Base-by-base conservation (phyloP, 1,140 invertebrate genomes). In the Heterodera schachtii region DNA sequence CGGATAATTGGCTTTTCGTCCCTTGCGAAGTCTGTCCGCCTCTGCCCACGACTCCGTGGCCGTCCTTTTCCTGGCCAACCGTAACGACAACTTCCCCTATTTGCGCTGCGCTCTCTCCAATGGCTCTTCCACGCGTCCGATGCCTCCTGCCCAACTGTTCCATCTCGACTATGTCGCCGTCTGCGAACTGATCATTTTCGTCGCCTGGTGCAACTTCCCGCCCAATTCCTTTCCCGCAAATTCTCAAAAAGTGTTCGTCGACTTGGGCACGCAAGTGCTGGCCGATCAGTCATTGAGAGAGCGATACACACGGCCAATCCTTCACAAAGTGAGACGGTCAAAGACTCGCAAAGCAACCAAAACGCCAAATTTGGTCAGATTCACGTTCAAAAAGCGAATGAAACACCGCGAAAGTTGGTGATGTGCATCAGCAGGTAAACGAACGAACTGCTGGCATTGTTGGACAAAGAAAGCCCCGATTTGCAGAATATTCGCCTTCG, bases 361-460 rank as follows among this genome's bases (percentile, higher is more conserved):
- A 16, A 64, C 13, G 1, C 57, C 57, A 4, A 64, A 64, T 57
- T 7, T 73, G 57, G 66, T 52, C 79, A 81, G 80, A 47, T 81
- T 13, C 49, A 6, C 44, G 81, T 73, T 11, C 49, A 69, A 21
- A 75, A n/a, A 49, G 31, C 81, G 7, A 67, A 82, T 41, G 41
- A 57, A 70, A 52, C 47, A n/a, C 70, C 70, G 41, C 71, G 82
- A 13, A 66, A 73, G n/a, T 47, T 83, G 41, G 82, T 83, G n/a
- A 60, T 83, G 44, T 83, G 82, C 67, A 83, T 84, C 21, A 83
- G 82, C 49, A 21, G 57, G 57, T 64, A 64, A 64, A 19, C 16
- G 5, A 19, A 2, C 57, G 5, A 19, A 52, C 49, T 8, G 11
- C 6, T 52, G 6, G 11, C 0, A 8, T 11, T 52, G 6, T 52